Percentiles rank a stretch among this genome's conserved stretches.
These are phyloP conservation scores for Tenebrio molitor DNA, from an alignment of 1,140 invertebrate species.

Conservation along the genomic window DNA sequence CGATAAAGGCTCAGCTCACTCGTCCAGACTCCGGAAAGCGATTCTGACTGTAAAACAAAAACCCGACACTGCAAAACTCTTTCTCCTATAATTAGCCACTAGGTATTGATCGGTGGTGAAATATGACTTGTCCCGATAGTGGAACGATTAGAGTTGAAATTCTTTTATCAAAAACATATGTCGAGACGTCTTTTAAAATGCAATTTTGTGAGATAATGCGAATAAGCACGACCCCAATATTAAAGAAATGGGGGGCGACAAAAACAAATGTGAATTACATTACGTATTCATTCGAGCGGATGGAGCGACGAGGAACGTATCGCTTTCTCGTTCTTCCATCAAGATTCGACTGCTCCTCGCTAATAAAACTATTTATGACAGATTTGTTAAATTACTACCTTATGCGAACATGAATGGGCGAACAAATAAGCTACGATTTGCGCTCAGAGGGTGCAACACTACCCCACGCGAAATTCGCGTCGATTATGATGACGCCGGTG, in stretches of 20 bases:
- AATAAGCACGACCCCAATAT: conserved; percentile 56
- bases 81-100: too few species aligned
- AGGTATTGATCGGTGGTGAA: not conserved
- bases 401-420: conserved; percentile 37
- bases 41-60: conserved; percentile 2
- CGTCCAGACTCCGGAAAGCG: conserved; percentile 15
- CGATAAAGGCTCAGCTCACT: conserved; percentile 20
- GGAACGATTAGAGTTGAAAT: conserved; percentile 1
- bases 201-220: conserved; percentile 64
- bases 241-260: conserved; percentile 60
- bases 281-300: conserved; percentile 63
- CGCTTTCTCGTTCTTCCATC: conserved; percentile 55
- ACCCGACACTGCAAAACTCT: not conserved
- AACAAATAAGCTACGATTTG: conserved; percentile 28
- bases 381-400: conserved; percentile 48
- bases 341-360: conserved; percentile 58
- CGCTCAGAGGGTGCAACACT: not conserved
- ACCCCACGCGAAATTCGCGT: conserved; percentile 1
- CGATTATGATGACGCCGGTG: conserved; percentile 3
- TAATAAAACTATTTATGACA: conserved; percentile 60
- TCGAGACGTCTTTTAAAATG: conserved; percentile 63
- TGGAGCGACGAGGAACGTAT: conserved; percentile 51
- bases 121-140: not conserved
- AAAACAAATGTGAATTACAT: conserved; percentile 66
- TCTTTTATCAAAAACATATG: conserved; percentile 65